Base-by-base conservation (phyloP, 37 sponge, comb jelly and placozoan species). In the Oscarella lobularis region DNA sequence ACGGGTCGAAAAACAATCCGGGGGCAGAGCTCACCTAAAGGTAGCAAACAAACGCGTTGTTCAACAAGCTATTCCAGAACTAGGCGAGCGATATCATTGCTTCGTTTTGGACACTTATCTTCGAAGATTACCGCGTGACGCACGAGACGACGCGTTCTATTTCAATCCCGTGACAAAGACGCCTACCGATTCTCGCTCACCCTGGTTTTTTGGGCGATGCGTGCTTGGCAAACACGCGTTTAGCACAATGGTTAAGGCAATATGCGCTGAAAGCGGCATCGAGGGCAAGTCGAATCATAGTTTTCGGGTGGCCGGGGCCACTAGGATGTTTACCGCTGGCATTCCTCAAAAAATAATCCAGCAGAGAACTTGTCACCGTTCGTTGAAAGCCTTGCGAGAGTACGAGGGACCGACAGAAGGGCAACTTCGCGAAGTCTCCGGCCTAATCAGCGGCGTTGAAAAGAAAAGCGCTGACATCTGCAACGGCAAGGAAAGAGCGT, bases 281-380 rank as follows among this genome's bases (percentile, higher is more conserved):
- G n/a, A 9, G 4, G 41, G 66, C 9, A 69, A 74, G 33, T 79
- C 80, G 0, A 84, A 84, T 35, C 76, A 84, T 33, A 84, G 84
- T 39, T 37, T 84, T 1, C 41, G 84, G 3, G 84, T 69, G 0
- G 55, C 34, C 30, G 79, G 84, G 20, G 71, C 80, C 32, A 79
- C 84, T 2, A 66, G 38, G 33, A 29, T 79, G 35, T 84, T 67
- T 39, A 3, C 37, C 4, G 71, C 75, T 30, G 80, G 77, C 20
- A 76, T 84, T 2, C 80, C 80, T 31, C 80, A 79, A n/a, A n/a
- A n/a, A n/a, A n/a, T n/a, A n/a, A n/a, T n/a, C n/a, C n/a, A n/a
- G n/a, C n/a, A n/a, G n/a, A n/a, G n/a, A n/a, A n/a, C n/a, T n/a
- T n/a, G n/a, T n/a, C n/a, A n/a, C n/a, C n/a, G n/a, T n/a, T n/a